These are phyloP conservation scores for Pomacea maculata DNA, from an alignment of 1,140 invertebrate species.

Conservation along the genomic window DNA sequence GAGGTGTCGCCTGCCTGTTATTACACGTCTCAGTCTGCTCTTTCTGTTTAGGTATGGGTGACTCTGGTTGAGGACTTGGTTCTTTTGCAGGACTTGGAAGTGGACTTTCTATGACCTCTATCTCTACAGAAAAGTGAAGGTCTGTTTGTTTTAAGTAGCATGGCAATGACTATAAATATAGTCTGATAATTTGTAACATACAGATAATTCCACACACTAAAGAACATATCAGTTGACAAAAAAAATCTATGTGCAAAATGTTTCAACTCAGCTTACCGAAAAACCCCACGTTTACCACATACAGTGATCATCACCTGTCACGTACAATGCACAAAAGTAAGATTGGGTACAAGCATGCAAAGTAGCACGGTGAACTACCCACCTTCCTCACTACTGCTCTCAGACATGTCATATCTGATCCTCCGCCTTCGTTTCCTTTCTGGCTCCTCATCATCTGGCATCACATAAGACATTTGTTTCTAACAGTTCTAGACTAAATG, in stretches of 20 bases:
- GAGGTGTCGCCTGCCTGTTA: not conserved
- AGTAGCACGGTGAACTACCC: not conserved
- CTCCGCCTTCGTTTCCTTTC: slow-evolving; percentile 41
- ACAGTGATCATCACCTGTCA: no score
- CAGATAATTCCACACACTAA: no score
- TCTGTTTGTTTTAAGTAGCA: no score
- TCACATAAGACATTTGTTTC: not conserved
- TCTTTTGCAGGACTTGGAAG: slow-evolving; percentile 35
- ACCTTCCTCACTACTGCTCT: slow-evolving; percentile 53
- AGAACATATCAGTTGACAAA: no score
- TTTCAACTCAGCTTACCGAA: no score
- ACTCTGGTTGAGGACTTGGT: slow-evolving; percentile 37
- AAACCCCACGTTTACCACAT: no score
- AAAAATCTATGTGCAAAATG: no score
- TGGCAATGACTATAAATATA: no score
- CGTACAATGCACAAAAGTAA: no score
- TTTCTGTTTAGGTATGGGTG: slow-evolving; percentile 24
- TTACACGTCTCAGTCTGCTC: not conserved
- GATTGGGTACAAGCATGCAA: no score
- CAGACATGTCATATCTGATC: slow-evolving; percentile 47
- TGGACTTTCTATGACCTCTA: slow-evolving; percentile 41
- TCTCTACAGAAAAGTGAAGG: slow-evolving; percentile 23
- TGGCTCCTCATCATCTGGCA: slow-evolving; percentile 37
- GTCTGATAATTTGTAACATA: no score
- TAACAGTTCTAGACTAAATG: not conserved